Conservation (phyloP, 2,797 vertebrate species). For the Menidia menidia region DNA sequence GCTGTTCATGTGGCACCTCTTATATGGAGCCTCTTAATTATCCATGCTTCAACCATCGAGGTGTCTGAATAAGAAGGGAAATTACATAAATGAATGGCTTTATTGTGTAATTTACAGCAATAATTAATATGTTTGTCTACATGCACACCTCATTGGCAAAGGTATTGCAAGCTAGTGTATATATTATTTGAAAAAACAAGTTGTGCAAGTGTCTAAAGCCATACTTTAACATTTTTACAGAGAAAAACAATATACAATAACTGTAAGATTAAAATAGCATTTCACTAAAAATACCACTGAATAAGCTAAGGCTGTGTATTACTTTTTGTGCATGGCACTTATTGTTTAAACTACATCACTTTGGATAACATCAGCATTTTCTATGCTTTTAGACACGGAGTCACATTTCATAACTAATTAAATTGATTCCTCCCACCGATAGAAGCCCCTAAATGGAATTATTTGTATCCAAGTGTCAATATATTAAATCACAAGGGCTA, state of each 20-base stretch:
- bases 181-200: conserved; percentile 58
- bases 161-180: conserved; percentile 24
- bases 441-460: conserved; percentile 98
- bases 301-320: conserved; percentile 90
- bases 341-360: conserved; percentile 94
- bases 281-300: conserved; percentile 89
- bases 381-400: conserved; percentile 94
- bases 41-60: conserved; percentile 67
- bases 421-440: conserved; percentile 95
- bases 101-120: conserved; percentile 66
- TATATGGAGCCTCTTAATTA: conserved; percentile 74
- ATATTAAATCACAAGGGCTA: conserved; percentile 99
- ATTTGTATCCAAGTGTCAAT: conserved; percentile 99
- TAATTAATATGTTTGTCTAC: conserved; percentile 67
- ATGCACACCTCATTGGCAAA: conserved; percentile 29
- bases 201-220: conserved; percentile 82
- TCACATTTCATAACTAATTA: conserved; percentile 99
- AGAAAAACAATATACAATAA: conserved; percentile 83
- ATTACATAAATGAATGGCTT: conserved; percentile 59
- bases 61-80: conserved; percentile 70
- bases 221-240: conserved; percentile 62
- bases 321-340: conserved; percentile 97
- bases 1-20: conserved; percentile 68
- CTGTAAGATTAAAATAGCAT: conserved; percentile 89
- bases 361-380: conserved; percentile 99